These are phyloP conservation scores for Sycophila texana DNA, from an alignment of 2,888 invertebrate genomes.

Conservation along the genomic window DNA sequence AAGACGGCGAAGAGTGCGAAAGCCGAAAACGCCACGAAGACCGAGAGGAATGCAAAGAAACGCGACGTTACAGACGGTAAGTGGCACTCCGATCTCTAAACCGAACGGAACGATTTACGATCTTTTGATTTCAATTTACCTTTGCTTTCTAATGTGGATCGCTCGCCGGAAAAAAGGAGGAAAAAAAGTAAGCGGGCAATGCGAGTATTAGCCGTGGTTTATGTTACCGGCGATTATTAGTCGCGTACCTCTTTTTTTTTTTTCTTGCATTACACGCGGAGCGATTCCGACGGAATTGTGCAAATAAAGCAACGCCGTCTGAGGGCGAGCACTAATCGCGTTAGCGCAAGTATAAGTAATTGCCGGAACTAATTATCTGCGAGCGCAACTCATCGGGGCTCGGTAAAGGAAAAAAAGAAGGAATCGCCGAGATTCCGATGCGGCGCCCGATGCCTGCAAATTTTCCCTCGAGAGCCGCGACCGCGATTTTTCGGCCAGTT, in stretches of 20 bases:
- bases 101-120: no score
- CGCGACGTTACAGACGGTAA: neutral
- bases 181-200: no score
- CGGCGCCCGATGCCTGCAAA: neutral
- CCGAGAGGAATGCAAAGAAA: neutral
- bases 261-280: no score
- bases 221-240: no score
- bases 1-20: neutral
- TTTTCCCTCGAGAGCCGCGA: neutral
- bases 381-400: slow-evolving; percentile 28
- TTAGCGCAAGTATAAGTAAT: slow-evolving; percentile 35
- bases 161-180: no score
- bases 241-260: no score
- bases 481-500: slow-evolving; percentile 14
- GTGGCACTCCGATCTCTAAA: neutral
- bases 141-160: no score
- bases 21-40: neutral
- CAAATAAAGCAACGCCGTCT: no score
- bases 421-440: neutral
- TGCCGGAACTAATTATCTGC: slow-evolving; percentile 42
- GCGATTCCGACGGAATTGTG: no score
- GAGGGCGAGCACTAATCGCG: neutral
- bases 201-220: neutral
- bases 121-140: no score
- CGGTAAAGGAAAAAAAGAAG: neutral